Conservation (phyloP, 2,888 invertebrate genomes). For the Dione juno region DNA sequence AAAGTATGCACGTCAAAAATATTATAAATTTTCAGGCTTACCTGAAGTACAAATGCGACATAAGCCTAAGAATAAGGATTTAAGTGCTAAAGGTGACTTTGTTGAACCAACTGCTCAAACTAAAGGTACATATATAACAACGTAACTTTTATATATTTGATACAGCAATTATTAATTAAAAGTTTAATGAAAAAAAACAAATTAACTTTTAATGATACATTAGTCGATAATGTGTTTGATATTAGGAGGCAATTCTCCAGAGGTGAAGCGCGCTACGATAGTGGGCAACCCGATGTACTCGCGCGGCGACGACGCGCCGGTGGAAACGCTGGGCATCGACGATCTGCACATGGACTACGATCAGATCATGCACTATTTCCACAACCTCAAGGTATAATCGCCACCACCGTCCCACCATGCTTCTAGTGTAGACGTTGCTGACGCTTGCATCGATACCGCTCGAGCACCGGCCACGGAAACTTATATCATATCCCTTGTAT, state of each 20-base stretch:
- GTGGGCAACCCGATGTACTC: slow-evolving; percentile 96
- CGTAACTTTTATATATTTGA: too few species aligned
- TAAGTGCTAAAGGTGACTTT: slow-evolving; percentile 78
- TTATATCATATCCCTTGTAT: slow-evolving; percentile 57
- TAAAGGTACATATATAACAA: slow-evolving; percentile 68
- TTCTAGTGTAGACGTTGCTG: slow-evolving; percentile 79
- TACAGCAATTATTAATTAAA: too few species aligned
- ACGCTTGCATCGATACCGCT: slow-evolving; percentile 66
- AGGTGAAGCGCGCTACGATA: slow-evolving; percentile 92
- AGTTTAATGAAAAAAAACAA: too few species aligned
- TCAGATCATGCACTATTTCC: slow-evolving; percentile 99
- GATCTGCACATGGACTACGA: slow-evolving; percentile 98
- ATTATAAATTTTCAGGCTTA: slow-evolving; percentile 59
- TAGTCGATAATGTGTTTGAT: not conserved
- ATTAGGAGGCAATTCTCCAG: slow-evolving; percentile 77
- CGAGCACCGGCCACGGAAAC: slow-evolving; percentile 54
- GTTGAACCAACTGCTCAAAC: slow-evolving; percentile 82
- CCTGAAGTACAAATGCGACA: slow-evolving; percentile 80
- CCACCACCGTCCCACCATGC: slow-evolving; percentile 71
- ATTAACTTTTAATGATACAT: not conserved
- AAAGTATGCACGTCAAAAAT: not conserved
- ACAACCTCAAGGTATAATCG: slow-evolving; percentile 94
- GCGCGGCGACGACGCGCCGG: slow-evolving; percentile 70
- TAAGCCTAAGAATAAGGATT: slow-evolving; percentile 73
- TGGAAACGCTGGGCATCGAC: slow-evolving; percentile 88